Base-by-base conservation (phyloP, 2,797 vertebrate species). In the Rhinoraja longicauda region DNA sequence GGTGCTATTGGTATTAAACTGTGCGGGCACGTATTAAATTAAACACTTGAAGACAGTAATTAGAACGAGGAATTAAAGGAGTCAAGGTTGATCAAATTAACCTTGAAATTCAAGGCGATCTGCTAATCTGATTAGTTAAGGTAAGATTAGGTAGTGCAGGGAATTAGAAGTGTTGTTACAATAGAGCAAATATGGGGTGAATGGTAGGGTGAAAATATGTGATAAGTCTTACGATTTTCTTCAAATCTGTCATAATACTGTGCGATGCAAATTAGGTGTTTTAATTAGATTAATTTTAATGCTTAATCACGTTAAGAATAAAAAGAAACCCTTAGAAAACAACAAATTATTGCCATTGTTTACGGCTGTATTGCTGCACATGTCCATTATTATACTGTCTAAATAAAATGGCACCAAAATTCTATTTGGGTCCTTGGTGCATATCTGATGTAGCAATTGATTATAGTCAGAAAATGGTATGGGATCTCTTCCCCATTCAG, bases 21-120 rank as follows among this genome's bases (percentile, higher is more conserved):
- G 9, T n/a, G n/a, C n/a, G 24, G 57, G 39, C 9, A 24, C 21
- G 57, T 29, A 26, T 53, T 57, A 82, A 82, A 82, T 57, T 10
- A 53, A 26, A 26, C 32, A 90, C 36, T 67, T 88, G 64, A 88
- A 53, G 64, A 62, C 59, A 88, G 57, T n/a, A 19, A 88, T 32
- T 88, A 64, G 84, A 88, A 88, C 59, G n/a, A 7, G 84, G 29
- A 88, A 88, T 86, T n/a, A 86, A 62, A 29, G 32, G n/a, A 5
- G 45, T 32, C 62, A 36, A 86, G 53, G 32, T 86, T 64, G 59
- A 88, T 88, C 84, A 88, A 13, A 8, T 32, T 67, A 57, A 88
- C 29, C 59, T 82, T 88, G 84, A 88, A 32, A 19, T 62, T 90
- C 86, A 70, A 24, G 62, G 32, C 15, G 64, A 36, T 36, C n/a